Conservation (phyloP, 1,140 invertebrate species). For the Papilio xuthus region DNA sequence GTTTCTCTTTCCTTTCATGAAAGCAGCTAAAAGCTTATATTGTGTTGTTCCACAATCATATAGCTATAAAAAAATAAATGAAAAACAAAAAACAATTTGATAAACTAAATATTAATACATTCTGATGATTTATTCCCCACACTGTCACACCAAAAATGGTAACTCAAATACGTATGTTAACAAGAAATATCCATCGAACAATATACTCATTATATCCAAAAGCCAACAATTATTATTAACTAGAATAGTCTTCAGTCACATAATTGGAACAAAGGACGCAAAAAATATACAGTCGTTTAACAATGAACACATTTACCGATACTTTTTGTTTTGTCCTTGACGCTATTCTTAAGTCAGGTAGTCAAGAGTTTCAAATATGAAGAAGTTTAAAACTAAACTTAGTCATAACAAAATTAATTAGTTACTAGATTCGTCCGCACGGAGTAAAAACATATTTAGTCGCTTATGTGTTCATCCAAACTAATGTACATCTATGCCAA, state of each 20-base stretch:
- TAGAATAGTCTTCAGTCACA: slow-evolving; percentile 29
- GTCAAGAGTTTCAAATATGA: slow-evolving; percentile 34
- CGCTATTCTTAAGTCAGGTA: slow-evolving; percentile 56
- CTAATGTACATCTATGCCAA: too few species aligned
- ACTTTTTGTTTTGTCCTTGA: slow-evolving; percentile 54
- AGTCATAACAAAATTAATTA: slow-evolving; percentile 14
- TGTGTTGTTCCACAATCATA: not conserved
- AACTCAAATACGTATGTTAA: slow-evolving; percentile 3
- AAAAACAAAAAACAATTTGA: not conserved
- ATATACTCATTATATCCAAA: slow-evolving; percentile 32
- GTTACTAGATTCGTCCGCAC: not conserved
- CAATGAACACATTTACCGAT: slow-evolving; percentile 56
- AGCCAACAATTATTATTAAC: slow-evolving; percentile 27
- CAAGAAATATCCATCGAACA: slow-evolving; percentile 19
- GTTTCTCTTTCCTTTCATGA: not conserved
- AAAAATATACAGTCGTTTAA: slow-evolving; percentile 61
- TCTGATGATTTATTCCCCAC: not conserved
- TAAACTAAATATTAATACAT: slow-evolving; percentile 9
- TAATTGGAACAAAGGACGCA: slow-evolving; percentile 65
- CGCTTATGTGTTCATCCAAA: too few species aligned
- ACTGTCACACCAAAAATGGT: slow-evolving; percentile 9
- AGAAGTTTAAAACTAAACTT: not conserved
- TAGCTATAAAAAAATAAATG: not conserved
- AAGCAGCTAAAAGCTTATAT: not conserved
- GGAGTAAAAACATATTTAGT: too few species aligned